Evolutionary conservation across 2,888 invertebrate genomes (phyloP).

Genomic region (Brenthis ino): DNA sequence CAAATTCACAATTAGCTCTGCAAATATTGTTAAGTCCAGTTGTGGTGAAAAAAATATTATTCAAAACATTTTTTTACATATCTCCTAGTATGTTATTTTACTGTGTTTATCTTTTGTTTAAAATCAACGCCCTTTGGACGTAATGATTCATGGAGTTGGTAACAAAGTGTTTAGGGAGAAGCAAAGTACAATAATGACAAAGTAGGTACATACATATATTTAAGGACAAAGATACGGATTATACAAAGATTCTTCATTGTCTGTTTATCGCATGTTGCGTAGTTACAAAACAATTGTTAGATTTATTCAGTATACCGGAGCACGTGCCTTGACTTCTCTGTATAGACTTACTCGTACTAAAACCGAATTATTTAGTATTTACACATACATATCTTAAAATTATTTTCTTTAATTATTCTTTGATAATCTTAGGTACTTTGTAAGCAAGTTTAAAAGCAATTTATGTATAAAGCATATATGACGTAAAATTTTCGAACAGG

Average conservation of each 20-base stretch:
- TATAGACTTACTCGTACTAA: conserved; percentile 18
- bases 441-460: background rate
- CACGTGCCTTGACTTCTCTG: conserved; percentile 29
- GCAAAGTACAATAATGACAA: conserved; percentile 34
- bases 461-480: background rate
- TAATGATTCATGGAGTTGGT: conserved; percentile 44
- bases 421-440: too few relatives aligned
- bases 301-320: conserved; percentile 32
- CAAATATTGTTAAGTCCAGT: too few relatives aligned
- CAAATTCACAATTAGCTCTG: too few relatives aligned
- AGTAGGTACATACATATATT: conserved; percentile 10
- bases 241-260: conserved; percentile 44
- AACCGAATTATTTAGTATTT: too few relatives aligned
- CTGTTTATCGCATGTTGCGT: conserved; percentile 43
- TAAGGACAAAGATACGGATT: conserved; percentile 40
- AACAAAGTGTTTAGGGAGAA: conserved; percentile 45
- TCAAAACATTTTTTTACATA: background rate
- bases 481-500: conserved; percentile 40
- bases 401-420: too few relatives aligned
- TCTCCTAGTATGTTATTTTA: background rate
- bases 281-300: conserved; percentile 44
- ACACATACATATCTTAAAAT: too few relatives aligned
- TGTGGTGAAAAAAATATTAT: too few relatives aligned
- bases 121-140: conserved; percentile 38
- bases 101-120: conserved; percentile 17